Evolutionary conservation across 1,140 invertebrate genomes (phyloP).

Genomic region (Halesus radiatus): DNA sequence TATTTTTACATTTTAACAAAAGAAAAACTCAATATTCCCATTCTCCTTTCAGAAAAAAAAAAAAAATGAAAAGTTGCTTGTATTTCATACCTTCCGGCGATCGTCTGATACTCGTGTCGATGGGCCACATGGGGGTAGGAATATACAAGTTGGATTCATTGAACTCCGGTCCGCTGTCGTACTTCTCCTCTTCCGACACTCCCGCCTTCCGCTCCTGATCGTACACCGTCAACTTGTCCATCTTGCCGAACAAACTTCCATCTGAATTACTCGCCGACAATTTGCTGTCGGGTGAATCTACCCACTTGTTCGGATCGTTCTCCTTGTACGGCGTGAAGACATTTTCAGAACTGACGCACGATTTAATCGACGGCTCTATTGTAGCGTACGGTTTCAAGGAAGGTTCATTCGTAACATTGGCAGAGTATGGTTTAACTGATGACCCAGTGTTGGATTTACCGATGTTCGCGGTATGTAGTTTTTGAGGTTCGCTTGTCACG

Average conservation of each 20-base stretch:
- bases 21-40: too few relatives aligned
- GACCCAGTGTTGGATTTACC: not conserved
- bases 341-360: slow-evolving; percentile 31
- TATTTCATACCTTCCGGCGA: slow-evolving; percentile 65
- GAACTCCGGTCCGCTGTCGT: slow-evolving; percentile 46
- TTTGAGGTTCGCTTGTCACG: not conserved
- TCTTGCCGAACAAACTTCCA: slow-evolving; percentile 46
- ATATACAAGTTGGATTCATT: slow-evolving; percentile 28
- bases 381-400: too few relatives aligned
- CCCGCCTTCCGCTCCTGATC: not conserved
- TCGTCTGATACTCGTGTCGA: slow-evolving; percentile 65
- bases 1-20: too few relatives aligned
- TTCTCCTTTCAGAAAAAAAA: too few relatives aligned
- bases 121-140: slow-evolving; percentile 60
- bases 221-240: slow-evolving; percentile 44
- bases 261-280: slow-evolving; percentile 11
- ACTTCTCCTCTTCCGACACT: slow-evolving; percentile 43
- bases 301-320: not conserved
- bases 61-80: not conserved
- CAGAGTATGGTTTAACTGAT: too few relatives aligned
- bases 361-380: not conserved
- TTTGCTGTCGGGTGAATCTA: slow-evolving; percentile 33
- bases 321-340: slow-evolving; percentile 39
- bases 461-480: not conserved
- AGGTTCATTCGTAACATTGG: too few relatives aligned